Base-by-base conservation (phyloP, 1,140 invertebrate genomes). In the Drosophila ananassae region DNA sequence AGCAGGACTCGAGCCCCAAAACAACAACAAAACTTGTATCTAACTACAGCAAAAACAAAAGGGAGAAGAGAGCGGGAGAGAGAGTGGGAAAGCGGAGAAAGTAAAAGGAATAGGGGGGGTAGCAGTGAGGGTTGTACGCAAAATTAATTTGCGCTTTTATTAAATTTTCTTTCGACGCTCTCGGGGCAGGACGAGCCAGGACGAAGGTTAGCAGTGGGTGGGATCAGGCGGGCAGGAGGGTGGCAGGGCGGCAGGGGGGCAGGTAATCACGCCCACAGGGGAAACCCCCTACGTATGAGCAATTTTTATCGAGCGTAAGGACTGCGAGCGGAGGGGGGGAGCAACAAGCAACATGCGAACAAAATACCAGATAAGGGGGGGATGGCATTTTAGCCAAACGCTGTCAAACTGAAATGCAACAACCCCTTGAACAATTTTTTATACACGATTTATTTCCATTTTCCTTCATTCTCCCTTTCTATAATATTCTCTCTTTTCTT, bases 91-190 rank as follows among this genome's bases (percentile, higher is more conserved):
- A 63, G 59, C n/a, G 34, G 46, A 44, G 32, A 32, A 25, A 37
- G n/a, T 28, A 25, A 22, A 48, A 60, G 22, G 68, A 54, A 41
- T 22, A 41, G 52, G 21, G 22, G 54, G 47, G 56, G 59, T 50
- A 44, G 39, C 46, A 64, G 66, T 69, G 79, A 76, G 83, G 84
- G 83, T 77, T 82, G 84, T 63, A 89, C 83, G 76, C 79, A 87
- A 87, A 85, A 85, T 85, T 85, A 85, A 85, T 85, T 85, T 85
- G 82, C 82, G 82, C 82, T 87, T 82, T 85, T 85, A 85, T 85
- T 85, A 85, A 85, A 85, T 87, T 85, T 85, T 87, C 55, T 60
- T 59, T 73, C 53, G 57, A 30, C 41, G 34, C 22, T 47, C 28
- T 37, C 48, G 22, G 12, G 34, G 34, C 39, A 55, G 30, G 64